Conservation (phyloP, 2,113 vertebrate species). For the Mobula birostris region DNA sequence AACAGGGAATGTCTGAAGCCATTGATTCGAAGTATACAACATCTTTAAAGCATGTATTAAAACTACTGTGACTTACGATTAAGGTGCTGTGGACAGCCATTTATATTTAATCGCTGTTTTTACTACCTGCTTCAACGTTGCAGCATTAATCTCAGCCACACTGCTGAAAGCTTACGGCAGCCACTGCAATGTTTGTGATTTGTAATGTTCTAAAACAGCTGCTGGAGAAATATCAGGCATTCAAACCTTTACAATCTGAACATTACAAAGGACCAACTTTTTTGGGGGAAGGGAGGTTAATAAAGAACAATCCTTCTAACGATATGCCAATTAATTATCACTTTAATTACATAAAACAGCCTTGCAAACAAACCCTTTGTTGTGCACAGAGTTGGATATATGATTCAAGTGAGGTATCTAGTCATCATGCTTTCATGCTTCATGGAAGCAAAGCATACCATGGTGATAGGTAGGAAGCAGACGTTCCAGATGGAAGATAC, state of each 20-base stretch:
- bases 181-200: too few species aligned
- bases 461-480: neutral
- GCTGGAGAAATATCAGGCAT: constrained; percentile 42
- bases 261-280: constrained; percentile 47
- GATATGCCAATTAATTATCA: neutral
- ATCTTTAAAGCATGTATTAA: neutral
- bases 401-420: neutral
- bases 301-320: constrained; percentile 32
- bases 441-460: too few species aligned
- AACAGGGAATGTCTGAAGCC: neutral
- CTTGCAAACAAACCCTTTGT: constrained; percentile 30
- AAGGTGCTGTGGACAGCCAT: neutral
- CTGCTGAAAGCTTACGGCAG: constrained; percentile 3
- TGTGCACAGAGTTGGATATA: neutral
- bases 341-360: constrained; percentile 38
- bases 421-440: neutral
- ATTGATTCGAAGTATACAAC: neutral
- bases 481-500: neutral
- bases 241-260: constrained; percentile 54
- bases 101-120: neutral
- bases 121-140: neutral
- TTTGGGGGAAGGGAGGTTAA: neutral
- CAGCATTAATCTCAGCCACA: neutral
- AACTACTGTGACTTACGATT: neutral
- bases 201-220: neutral